phyloP scores from a whole-genome alignment of 2,113 vertebrate species.

The Natator depressus region DNA sequence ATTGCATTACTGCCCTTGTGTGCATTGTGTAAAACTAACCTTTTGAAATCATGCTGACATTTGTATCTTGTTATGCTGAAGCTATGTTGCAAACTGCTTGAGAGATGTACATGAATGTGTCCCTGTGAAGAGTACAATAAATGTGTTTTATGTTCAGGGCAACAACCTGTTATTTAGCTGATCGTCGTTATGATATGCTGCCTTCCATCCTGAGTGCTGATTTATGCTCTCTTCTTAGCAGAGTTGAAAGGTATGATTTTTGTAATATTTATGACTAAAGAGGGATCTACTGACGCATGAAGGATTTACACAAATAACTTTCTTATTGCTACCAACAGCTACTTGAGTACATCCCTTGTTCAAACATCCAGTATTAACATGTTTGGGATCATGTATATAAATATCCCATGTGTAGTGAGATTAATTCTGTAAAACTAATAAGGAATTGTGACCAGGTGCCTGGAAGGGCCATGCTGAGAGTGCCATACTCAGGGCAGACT shows the following conservation, averaged over 20 bases:
- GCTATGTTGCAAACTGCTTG: accelerated
- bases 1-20: accelerated
- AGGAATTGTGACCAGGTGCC: neutral
- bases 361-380: too few relatives aligned
- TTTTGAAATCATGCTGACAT: neutral
- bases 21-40: neutral
- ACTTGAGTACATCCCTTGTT: neutral
- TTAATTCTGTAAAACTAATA: neutral
- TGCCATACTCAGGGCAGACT: too few relatives aligned
- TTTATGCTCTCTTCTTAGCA: constrained; percentile 93
- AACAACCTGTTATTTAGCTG: constrained; percentile 93
- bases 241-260: constrained; percentile 87
- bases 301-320: neutral
- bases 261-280: neutral
- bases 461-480: too few relatives aligned
- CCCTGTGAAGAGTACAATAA: neutral
- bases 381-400: neutral
- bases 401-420: neutral
- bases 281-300: neutral
- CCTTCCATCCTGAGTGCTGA: constrained; percentile 89
- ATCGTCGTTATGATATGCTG: constrained; percentile 95
- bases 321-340: neutral
- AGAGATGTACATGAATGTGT: neutral
- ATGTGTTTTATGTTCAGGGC: constrained; percentile 79
- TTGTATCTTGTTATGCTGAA: neutral